Evolutionary conservation across 2,797 vertebrate genomes (phyloP), one percentile per base, ranked within the genome.

Genomic region (Urocyon cinereoargenteus): DNA sequence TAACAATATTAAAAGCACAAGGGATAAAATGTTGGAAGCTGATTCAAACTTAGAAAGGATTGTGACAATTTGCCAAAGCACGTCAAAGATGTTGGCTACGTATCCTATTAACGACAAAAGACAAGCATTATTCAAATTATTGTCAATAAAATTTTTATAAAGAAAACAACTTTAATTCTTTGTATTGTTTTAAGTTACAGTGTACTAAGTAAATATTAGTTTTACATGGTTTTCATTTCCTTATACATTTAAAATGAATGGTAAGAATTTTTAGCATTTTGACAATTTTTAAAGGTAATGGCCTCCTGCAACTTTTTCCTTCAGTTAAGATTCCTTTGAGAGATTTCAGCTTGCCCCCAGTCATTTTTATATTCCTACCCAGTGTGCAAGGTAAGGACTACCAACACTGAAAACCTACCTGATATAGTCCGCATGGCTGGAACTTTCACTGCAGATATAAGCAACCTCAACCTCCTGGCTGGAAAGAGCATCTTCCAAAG

Each of bases 391-490:
- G 53, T 2, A 21, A 94, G 40, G 55, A 36, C n/a, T 4, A 2
- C 62, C 10, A 19, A 14, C 15, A 31, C 2, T 49, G 90, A 15
- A 91, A 9, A 51, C 68, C 91, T 98, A 99, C 99, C 99, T 99
- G 98, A 99, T 93, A 14, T 97, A 98, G 90, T 99, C 98, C 97
- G 99, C 99, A 1, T 99, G 99, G 51, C 92, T 98, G 77, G 57
- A 87, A 84, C 99, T 99, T 96, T 99, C 99, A 0, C 99, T 99
- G 98, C 99, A 99, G 98, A 99, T 98, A 94, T 99, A 99, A 3
- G 99, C 99, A 55, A 98, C 99, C 0, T 99, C 98, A 66, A 99
- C 96, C 57, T 99, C 99, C 2, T 98, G 97, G 96, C 98, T 99
- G 94, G 82, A 98, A 88, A 99, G 96, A 61, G 99, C 99, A 68